Conservation (phyloP, 1,140 invertebrate species). For the Anastatus disparis region DNA sequence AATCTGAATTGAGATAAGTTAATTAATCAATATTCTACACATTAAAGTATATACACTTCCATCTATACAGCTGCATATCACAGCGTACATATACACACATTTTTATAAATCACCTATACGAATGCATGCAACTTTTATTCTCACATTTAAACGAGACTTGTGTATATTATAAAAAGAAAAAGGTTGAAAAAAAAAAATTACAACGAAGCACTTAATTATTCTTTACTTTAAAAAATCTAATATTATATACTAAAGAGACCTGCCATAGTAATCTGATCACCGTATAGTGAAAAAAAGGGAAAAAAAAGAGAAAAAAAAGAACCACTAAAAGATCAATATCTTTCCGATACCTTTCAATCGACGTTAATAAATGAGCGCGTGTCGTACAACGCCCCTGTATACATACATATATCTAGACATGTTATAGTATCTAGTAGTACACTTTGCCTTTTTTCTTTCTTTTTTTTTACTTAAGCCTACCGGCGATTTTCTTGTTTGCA, state of each 20-base stretch:
- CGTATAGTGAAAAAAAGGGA: too few relatives aligned
- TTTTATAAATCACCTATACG: neutral
- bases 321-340: slow-evolving; percentile 31
- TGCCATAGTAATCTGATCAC: slow-evolving; percentile 13
- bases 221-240: neutral
- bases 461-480: too few relatives aligned
- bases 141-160: neutral
- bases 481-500: slow-evolving; percentile 40
- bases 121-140: neutral
- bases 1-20: slow-evolving; percentile 11
- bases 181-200: too few relatives aligned
- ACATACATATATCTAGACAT: neutral
- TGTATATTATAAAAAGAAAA: too few relatives aligned
- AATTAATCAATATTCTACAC: neutral
- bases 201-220: slow-evolving; percentile 12
- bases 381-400: slow-evolving; percentile 20
- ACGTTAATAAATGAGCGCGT: slow-evolving; percentile 38
- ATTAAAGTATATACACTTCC: neutral
- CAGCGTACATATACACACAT: neutral
- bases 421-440: too few relatives aligned
- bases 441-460: too few relatives aligned
- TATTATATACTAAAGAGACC: too few relatives aligned
- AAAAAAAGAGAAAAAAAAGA: too few relatives aligned
- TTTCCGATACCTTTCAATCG: slow-evolving; percentile 32
- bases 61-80: neutral